A percentile compares a stretch with the other conserved stretches of the same genome.
phyloP scores from a whole-genome alignment of 37 sponge, comb jelly and placozoan species.

The Petrosia ficiformis region DNA sequence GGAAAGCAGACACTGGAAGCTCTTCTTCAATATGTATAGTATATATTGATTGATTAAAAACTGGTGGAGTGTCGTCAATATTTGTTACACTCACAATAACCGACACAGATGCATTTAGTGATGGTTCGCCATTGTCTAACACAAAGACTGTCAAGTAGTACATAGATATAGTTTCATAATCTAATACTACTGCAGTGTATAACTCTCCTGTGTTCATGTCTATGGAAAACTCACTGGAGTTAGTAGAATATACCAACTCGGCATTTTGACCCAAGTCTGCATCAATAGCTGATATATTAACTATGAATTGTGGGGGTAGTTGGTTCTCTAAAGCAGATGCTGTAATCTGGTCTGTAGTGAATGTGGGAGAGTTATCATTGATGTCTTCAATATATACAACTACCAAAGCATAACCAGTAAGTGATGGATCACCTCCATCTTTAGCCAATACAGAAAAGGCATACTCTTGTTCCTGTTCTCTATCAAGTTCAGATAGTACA shows the following conservation, averaged over 20 bases:
- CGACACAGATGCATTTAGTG: conserved; percentile 8
- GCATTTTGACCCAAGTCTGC: conserved; percentile 52
- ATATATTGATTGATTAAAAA: conserved; percentile 34
- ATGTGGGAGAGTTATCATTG: conserved; percentile 64
- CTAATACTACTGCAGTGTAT: conserved; percentile 17
- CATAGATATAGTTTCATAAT: conserved; percentile 18
- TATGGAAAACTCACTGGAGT: conserved; percentile 15
- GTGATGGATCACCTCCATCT: conserved; percentile 59
- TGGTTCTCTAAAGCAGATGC: conserved; percentile 41
- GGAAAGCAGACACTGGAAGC: conserved; percentile 4
- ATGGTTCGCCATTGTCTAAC: conserved; percentile 26
- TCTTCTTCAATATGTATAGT: conserved; percentile 39
- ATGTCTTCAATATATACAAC: conserved; percentile 49
- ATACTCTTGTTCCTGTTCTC: conserved; percentile 19
- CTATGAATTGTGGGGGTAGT: conserved; percentile 13
- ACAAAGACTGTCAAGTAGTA: conserved; percentile 42
- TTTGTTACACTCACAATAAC: conserved; percentile 40
- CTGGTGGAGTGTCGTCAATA: conserved; percentile 59
- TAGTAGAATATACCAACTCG: conserved; percentile 20
- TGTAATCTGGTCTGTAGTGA: conserved; percentile 14
- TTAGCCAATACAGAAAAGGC: conserved; percentile 42
- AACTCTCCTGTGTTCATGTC: conserved; percentile 35
- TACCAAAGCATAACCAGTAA: conserved; percentile 34
- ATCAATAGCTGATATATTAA: conserved; percentile 48
- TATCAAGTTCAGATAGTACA: conserved; percentile 16